A percentile compares a stretch with the other conserved stretches of the same genome.
Conservation (phyloP, 30 jellyfish, hydroid and myxozoan species). For the Nemopilema nomurai region DNA sequence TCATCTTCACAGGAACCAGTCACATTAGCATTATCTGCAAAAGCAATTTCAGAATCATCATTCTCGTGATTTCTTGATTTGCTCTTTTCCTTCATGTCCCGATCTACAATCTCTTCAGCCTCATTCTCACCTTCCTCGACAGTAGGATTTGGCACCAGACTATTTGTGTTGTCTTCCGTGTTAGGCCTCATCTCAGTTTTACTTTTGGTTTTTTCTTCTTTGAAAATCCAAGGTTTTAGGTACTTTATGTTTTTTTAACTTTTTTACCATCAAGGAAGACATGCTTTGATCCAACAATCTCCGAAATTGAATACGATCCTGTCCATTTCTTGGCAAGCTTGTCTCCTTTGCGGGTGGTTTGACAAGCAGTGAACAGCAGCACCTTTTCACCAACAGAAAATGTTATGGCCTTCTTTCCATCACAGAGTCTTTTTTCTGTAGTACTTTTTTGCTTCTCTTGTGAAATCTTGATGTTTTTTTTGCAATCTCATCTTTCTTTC, state of each 20-base stretch:
- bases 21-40: neutral
- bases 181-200: neutral
- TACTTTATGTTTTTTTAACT: constrained; percentile 5
- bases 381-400: constrained; percentile 20
- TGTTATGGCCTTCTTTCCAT: constrained; percentile 3
- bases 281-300: constrained; percentile 6
- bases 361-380: constrained; percentile 18
- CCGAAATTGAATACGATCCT: constrained; percentile 9
- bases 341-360: constrained; percentile 15
- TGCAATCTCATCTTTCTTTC: no score
- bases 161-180: constrained; percentile 7
- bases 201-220: neutral
- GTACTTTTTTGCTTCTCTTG: constrained; percentile 27
- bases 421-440: neutral
- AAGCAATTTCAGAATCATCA: neutral
- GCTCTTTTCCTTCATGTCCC: neutral
- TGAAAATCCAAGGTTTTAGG: constrained; percentile 7
- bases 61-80: neutral
- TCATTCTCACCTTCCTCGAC: neutral
- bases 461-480: constrained; percentile 1
- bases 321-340: constrained; percentile 12
- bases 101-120: constrained; percentile 6
- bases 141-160: neutral
- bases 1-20: constrained; percentile 11
- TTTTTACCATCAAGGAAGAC: constrained; percentile 5